phyloP scores from a whole-genome alignment of 2,888 invertebrate genomes.

The Platerodrilus igneus region DNA sequence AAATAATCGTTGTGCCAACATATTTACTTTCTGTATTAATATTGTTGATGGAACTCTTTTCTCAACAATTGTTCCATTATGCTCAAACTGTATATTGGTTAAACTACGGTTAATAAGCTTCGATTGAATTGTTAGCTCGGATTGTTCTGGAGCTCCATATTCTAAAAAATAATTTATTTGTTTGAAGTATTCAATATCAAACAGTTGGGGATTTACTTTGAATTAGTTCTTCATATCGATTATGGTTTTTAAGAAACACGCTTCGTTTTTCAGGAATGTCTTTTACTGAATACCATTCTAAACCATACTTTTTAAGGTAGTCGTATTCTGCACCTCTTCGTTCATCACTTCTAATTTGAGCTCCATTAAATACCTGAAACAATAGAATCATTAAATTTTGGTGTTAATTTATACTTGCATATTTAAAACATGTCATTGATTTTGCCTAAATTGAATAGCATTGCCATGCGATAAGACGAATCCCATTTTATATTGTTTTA shows the following conservation, averaged over 20 bases:
- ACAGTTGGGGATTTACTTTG: constrained; percentile 56
- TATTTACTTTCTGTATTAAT: constrained; percentile 77
- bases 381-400: constrained; percentile 15
- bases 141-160: constrained; percentile 78
- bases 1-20: constrained; percentile 73
- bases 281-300: constrained; percentile 63
- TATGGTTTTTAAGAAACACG: constrained; percentile 65
- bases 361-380: constrained; percentile 64
- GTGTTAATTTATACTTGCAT: constrained; percentile 3
- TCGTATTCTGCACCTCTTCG: constrained; percentile 87
- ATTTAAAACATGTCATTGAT: not conserved
- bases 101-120: constrained; percentile 66
- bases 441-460: no score
- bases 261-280: constrained; percentile 45
- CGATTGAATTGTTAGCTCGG: constrained; percentile 56
- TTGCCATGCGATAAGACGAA: no score
- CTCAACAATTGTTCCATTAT: constrained; percentile 51
- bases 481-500: no score
- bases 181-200: constrained; percentile 5
- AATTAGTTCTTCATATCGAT: constrained; percentile 69
- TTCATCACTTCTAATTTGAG: constrained; percentile 62
- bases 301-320: constrained; percentile 78
- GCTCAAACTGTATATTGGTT: constrained; percentile 57
- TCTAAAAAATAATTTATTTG: constrained; percentile 51
- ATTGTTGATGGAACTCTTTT: constrained; percentile 75